These are phyloP conservation scores for Chironex yamaguchii DNA, from an alignment of 30 jellyfish, hydroid and myxozoan genomes.

Conservation along the genomic window DNA sequence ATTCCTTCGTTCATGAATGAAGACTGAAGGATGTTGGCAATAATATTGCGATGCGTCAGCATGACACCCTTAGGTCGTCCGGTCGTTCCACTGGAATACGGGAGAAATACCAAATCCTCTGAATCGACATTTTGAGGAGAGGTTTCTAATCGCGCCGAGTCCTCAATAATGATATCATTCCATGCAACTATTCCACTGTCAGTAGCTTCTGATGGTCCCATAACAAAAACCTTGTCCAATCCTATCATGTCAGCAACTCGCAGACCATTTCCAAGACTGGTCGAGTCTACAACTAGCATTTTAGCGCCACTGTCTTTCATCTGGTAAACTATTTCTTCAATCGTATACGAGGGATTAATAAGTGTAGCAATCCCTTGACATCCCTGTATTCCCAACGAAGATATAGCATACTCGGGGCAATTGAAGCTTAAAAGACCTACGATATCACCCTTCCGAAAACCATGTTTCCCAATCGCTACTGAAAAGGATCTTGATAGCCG, in stretches of 20 bases:
- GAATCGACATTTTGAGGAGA: constrained; percentile 13
- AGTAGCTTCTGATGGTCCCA: constrained; percentile 47
- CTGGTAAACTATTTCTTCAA: constrained; percentile 72
- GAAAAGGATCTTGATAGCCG: not conserved
- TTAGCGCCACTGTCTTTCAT: constrained; percentile 66
- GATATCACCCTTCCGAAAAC: not conserved
- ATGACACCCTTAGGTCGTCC: constrained; percentile 95
- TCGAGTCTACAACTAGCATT: constrained; percentile 55
- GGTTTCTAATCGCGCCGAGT: constrained; percentile 42
- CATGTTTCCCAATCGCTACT: not conserved
- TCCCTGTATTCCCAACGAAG: constrained; percentile 72
- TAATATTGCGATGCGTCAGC: constrained; percentile 79
- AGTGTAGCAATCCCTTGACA: constrained; percentile 72
- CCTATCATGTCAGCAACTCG: constrained; percentile 73
- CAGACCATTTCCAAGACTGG: constrained; percentile 62
- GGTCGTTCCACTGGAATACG: constrained; percentile 96
- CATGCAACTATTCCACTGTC: constrained; percentile 69
- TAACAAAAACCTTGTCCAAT: constrained; percentile 49
- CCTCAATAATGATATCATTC: constrained; percentile 60
- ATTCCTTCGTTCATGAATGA: constrained; percentile 4
- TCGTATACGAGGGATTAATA: constrained; percentile 77
- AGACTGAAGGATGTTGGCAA: constrained; percentile 67
- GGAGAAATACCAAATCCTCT: constrained; percentile 68
- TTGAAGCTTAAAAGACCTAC: not conserved
- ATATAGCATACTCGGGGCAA: constrained; percentile 33